Base-by-base conservation (phyloP, 2,797 vertebrate genomes). In the Chelmon rostratus region DNA sequence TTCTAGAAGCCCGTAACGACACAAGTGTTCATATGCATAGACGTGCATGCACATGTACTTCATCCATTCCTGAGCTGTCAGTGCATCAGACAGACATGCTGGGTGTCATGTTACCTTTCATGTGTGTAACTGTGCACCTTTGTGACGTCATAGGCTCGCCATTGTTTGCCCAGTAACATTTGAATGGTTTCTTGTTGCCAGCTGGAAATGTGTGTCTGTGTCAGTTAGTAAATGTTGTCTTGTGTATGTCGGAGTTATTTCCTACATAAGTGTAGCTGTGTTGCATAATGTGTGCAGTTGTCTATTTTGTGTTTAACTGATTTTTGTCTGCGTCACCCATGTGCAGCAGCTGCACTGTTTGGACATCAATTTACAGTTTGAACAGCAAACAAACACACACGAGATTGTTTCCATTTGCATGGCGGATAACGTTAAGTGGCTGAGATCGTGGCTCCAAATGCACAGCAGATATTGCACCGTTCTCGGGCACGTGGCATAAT, bases 401-500 rank as follows among this genome's bases (percentile, higher is more conserved):
- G 7, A 68, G 3, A 75, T 53, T 69, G 73, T 85, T 83, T 86
- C 89, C 85, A 76, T 89, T 89, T 82, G 76, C 83, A 54, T 83
- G 66, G 59, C 67, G 62, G 81, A 88, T 90, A 62, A 90, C 85
- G 81, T 78, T 83, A 86, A 88, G 90, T 88, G 88, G 76, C 63
- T 44, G 65, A 54, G 61, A 73, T 69, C 2, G 72, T 76, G 78
- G 83, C 76, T 93, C 76, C 69, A 88, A 83, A 89, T 86, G 86
- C 82, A 83, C 64, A 21, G 15, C 76, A 53, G 78, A 88, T 76
- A 59, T 61, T 69, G 75, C 70, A 68, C 21, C 74, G 9, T 67
- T 80, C 78, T 73, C 58, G 28, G 38, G 25, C 79, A 62, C 54
- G 33, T 56, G 74, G 73, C 50, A 21, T 35, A 79, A 70, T 58